These are phyloP conservation scores for Molanna angustata DNA, from an alignment of 2,888 invertebrate genomes.

Conservation along the genomic window DNA sequence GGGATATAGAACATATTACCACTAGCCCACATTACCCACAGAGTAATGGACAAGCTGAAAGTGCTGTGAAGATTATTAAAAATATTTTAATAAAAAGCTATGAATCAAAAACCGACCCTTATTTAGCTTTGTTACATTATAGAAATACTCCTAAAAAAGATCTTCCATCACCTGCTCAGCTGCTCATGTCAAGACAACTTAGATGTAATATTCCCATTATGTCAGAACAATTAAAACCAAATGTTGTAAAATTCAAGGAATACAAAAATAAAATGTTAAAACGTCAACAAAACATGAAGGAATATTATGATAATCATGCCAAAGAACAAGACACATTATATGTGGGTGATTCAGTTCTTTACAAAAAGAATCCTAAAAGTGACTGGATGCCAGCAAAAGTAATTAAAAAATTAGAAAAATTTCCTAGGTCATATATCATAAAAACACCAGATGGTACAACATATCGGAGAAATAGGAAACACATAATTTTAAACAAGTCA, in stretches of 20 bases:
- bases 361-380: neutral
- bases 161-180: constrained; percentile 9
- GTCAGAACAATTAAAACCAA: neutral
- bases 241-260: neutral
- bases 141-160: constrained; percentile 14
- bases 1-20: neutral
- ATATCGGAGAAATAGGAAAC: neutral
- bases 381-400: neutral
- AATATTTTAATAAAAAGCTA: constrained; percentile 17
- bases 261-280: neutral
- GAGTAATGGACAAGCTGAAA: constrained; percentile 27
- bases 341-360: neutral
- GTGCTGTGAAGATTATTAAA: constrained; percentile 33
- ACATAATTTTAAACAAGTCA: no score
- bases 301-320: neutral
- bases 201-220: neutral
- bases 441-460: neutral
- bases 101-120: constrained; percentile 16
- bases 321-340: neutral
- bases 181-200: constrained; percentile 7
- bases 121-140: constrained; percentile 11
- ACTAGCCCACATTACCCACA: constrained; percentile 20
- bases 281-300: neutral
- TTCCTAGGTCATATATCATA: neutral
- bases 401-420: neutral